A percentile compares a stretch with the other conserved stretches of the same genome.
Evolutionary conservation across 2,888 invertebrate species (phyloP).

Genomic region (Cacoxenus indagator): DNA sequence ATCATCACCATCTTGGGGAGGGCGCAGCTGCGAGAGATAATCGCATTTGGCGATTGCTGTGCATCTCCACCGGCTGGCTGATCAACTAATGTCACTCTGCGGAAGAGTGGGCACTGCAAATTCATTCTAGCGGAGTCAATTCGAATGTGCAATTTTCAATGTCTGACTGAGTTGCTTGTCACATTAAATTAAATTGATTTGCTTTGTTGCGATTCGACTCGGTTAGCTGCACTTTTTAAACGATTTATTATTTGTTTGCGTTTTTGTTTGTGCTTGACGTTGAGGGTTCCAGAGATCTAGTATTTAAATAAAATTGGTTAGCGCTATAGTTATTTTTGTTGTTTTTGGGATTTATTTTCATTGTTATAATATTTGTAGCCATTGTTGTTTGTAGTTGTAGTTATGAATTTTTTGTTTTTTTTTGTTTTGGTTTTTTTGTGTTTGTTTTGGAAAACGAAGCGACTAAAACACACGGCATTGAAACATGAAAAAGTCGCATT

Average conservation of each 20-base stretch:
- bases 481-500: not conserved
- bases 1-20: not conserved
- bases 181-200: slow-evolving; percentile 19
- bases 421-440: too few relatives aligned
- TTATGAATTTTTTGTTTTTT: too few relatives aligned
- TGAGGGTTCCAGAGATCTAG: slow-evolving; percentile 30
- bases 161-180: slow-evolving; percentile 14
- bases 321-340: slow-evolving; percentile 35
- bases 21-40: not conserved
- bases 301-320: slow-evolving; percentile 7
- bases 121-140: not conserved
- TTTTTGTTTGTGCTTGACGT: slow-evolving; percentile 34
- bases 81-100: too few relatives aligned
- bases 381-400: slow-evolving; percentile 45
- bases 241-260: not conserved
- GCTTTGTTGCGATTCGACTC: not conserved
- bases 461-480: not conserved
- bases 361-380: slow-evolving; percentile 35
- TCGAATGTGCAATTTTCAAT: not conserved
- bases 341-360: slow-evolving; percentile 17
- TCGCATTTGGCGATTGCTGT: not conserved
- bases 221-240: not conserved
- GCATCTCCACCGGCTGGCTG: not conserved
- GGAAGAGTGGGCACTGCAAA: not conserved
- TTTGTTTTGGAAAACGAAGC: not conserved